Conservation (phyloP, 1,140 invertebrate genomes). For the Muscidifurax raptorellus region DNA sequence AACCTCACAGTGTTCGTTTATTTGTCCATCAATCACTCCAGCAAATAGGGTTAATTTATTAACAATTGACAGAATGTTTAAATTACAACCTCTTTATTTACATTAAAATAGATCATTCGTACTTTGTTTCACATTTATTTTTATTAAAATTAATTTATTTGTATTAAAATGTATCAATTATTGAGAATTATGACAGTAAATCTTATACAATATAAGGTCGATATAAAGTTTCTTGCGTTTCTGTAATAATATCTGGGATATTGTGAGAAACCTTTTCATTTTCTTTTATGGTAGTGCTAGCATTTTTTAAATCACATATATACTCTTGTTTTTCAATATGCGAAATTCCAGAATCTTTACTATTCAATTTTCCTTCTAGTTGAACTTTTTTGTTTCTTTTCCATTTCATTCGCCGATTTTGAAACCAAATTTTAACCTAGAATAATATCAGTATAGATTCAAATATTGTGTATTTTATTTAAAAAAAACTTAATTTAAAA, state of each 20-base stretch:
- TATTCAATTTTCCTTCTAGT: slow-evolving; percentile 81
- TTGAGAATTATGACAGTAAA: neutral
- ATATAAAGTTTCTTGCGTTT: slow-evolving; percentile 72
- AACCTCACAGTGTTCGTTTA: too few relatives aligned
- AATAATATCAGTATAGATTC: neutral
- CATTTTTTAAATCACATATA: neutral
- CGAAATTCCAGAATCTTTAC: slow-evolving; percentile 64
- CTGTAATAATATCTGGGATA: slow-evolving; percentile 62
- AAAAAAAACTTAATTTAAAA: neutral
- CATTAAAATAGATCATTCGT: neutral
- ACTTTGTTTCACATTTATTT: neutral
- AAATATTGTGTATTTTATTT: neutral
- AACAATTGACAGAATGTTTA: too few relatives aligned
- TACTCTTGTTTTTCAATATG: slow-evolving; percentile 59
- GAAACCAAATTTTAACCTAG: slow-evolving; percentile 97
- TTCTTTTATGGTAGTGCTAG: slow-evolving; percentile 58
- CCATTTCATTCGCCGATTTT: slow-evolving; percentile 97
- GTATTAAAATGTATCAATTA: slow-evolving; percentile 13
- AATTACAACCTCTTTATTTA: slow-evolving; percentile 10
- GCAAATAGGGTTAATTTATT: too few relatives aligned
- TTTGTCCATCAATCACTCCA: too few relatives aligned
- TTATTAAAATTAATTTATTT: slow-evolving; percentile 3
- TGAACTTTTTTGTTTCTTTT: slow-evolving; percentile 93
- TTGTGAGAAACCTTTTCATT: slow-evolving; percentile 64
- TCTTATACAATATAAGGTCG: slow-evolving; percentile 73